Base-by-base conservation (phyloP, 2,888 invertebrate species). In the Cosmia pyralina region DNA sequence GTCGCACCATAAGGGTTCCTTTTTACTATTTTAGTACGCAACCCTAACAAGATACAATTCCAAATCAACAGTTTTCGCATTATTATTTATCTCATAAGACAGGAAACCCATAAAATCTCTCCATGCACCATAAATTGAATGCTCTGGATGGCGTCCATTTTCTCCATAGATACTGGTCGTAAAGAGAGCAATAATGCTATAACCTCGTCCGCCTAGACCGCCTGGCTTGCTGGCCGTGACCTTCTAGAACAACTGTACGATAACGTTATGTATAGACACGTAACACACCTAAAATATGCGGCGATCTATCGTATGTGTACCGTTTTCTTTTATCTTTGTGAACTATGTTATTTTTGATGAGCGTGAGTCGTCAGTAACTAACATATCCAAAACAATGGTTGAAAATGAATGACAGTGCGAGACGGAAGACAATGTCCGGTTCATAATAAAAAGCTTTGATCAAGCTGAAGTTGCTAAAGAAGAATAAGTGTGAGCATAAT, bases 171-270 rank as follows among this genome's bases (percentile, higher is more conserved):
- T 69, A 5, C 22, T 53, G 46, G 58, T 66, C 73, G 55, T 73
- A 79, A 72, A 72, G 22, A 8, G 28, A 58, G 55, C 48, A 58
- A 67, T 75, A 74, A 19, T 22, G 62, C 57, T 38, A 55, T 83
- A 79, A 69, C 79, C 83, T 70, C 65, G 65, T 8, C 52, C n/a
- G 79, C 52, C 74, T 64, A 79, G 80, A 69, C 55, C 69, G 63
- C 53, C 65, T 68, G 58, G 64, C 50, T 62, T 17, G 65, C 48
- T 52, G 66, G n/a, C 77, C 81, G 22, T 83, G 81, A 82, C 77
- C 81, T 81, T 79, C 80, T 57, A 64, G 28, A 78, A 44, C 67
- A 57, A 81, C 62, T 34, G 50, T 44, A 17, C 53, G 19, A 57
- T 76, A 53, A 48, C 50, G 41, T 28, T 75, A 69, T 22, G 44